Evolutionary conservation across 2,888 invertebrate species (phyloP), one percentile per base, ranked within the genome.

Genomic region (Philereme vetulata): DNA sequence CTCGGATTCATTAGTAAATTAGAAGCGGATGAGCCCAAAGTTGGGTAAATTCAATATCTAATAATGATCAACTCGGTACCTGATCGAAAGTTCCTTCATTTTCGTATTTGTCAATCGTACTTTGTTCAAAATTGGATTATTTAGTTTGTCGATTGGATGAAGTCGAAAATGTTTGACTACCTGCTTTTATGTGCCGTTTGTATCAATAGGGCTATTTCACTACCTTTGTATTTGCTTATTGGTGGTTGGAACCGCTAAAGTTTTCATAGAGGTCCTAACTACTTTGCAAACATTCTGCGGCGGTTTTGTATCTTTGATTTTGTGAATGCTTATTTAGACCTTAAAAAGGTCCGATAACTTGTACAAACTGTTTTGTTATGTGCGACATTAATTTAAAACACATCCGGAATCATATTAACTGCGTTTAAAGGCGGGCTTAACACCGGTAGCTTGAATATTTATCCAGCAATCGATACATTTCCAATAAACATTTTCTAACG

Each of bases 1-100:
- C 90, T 88, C 90, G 89, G 92, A 90, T 92, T 92, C 92, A 92
- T 92, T 93, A 93, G 92, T 89, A 93, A 92, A 92, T 93, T 92
- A 92, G 91, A 92, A 88, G 86, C 88, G 90, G 92, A 92, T 90
- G 92, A 92, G 91, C 90, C 90, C 90, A 90, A 92, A 93, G 91
- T 93, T 93, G 85, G 81, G 91, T 92, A 92, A 92, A 92, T 92
- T 91, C 92, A 90, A 92, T 92, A 92, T 92, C 90, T 91, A 91
- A 91, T 92, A 92, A 92, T 92, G 91, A 92, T 92, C 90, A 75
- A 79, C 59, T 64, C 57, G 59, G 63, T 70, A 67, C 68, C 70
- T 84, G 84, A 62, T 63, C 65, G 63, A 65, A 65, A 66, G 66
- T 68, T 66, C 57, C 65, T 76, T 82, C 62, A 66, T 64, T 68